A percentile compares a stretch with the other conserved stretches of the same genome.
These are phyloP conservation scores for Neodontobutis hainanensis DNA, from an alignment of 2,113 vertebrate species.

Conservation along the genomic window DNA sequence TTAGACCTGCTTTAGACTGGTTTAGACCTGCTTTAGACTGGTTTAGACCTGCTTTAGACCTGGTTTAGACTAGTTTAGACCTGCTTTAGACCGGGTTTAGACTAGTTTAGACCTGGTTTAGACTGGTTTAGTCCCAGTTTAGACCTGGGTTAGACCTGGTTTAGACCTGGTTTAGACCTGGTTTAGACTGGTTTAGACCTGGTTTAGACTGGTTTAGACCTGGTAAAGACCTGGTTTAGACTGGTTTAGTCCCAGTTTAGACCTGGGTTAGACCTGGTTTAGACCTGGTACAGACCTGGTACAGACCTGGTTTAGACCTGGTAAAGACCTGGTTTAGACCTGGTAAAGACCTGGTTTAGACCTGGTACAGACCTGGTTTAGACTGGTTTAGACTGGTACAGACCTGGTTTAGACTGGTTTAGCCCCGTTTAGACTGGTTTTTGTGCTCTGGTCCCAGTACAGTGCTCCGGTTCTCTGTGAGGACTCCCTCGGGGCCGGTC, in stretches of 20 bases:
- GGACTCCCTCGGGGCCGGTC: constrained; percentile 75
- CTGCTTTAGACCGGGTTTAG: no score
- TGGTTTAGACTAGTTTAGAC: neutral
- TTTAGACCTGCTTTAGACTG: neutral
- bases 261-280: neutral
- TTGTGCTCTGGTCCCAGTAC: constrained; percentile 75
- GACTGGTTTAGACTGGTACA: no score
- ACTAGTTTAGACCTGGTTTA: neutral
- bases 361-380: neutral
- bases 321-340: neutral
- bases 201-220: neutral
- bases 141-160: neutral
- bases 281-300: neutral
- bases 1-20: neutral
- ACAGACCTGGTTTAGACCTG: no score
- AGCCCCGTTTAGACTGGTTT: neutral
- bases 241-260: no score
- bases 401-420: no score
- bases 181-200: neutral
- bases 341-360: neutral
- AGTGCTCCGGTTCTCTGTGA: constrained; percentile 82
- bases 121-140: neutral
- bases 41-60: no score
- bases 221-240: neutral
- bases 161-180: neutral